Evolutionary conservation across 2,888 invertebrate genomes (phyloP).

Genomic region (Machimus rusticus): DNA sequence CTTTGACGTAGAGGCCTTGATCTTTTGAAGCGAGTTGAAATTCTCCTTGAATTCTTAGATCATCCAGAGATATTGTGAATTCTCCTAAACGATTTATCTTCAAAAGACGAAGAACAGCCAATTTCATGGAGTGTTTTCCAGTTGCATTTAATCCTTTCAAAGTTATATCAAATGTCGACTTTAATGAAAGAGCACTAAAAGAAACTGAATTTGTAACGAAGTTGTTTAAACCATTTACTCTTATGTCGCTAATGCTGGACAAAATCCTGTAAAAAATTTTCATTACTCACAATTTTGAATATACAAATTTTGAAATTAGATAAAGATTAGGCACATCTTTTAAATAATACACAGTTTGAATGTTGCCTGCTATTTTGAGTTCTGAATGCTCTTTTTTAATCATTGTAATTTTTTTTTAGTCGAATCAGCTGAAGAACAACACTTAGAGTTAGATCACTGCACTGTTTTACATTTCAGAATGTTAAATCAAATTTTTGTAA

Average conservation of each 20-base stretch:
- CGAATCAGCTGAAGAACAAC: no score
- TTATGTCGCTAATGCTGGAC: constrained; percentile 54
- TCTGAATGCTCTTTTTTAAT: no score
- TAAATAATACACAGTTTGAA: not conserved
- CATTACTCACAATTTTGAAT: not conserved
- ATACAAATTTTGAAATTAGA: no score
- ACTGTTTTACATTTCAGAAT: no score
- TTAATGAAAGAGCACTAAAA: constrained; percentile 54
- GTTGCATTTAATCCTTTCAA: constrained; percentile 52
- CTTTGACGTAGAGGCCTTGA: constrained; percentile 31
- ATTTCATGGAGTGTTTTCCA: constrained; percentile 53
- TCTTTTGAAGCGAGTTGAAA: constrained; percentile 41
- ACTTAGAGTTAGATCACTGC: no score
- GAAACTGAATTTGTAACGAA: constrained; percentile 54
- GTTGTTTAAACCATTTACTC: constrained; percentile 53
- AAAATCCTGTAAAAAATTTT: constrained; percentile 49
- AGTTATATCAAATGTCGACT: constrained; percentile 54
- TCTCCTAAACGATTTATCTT: constrained; percentile 39
- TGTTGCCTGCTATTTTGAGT: no score
- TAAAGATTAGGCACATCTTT: not conserved
- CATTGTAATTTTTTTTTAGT: no score
- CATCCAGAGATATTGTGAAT: constrained; percentile 24
- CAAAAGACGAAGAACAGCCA: constrained; percentile 13
- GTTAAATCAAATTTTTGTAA: no score
- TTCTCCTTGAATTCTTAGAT: constrained; percentile 39